phyloP scores from a whole-genome alignment of 2,797 vertebrate species.

The Morus bassanus region DNA sequence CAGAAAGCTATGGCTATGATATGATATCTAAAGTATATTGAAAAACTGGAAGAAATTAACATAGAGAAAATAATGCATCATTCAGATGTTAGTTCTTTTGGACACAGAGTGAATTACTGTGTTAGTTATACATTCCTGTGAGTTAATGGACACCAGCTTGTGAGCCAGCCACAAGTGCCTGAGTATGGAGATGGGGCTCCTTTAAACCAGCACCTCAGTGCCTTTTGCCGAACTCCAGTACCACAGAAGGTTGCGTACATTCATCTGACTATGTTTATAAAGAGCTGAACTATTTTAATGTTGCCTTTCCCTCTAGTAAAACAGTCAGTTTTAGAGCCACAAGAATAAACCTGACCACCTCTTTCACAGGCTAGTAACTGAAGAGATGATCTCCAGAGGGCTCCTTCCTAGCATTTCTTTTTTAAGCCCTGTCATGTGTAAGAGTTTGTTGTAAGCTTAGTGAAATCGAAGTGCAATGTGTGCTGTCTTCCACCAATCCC shows the following conservation, averaged over 20 bases:
- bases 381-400: neutral
- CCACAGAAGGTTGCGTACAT: neutral
- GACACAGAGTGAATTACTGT: neutral
- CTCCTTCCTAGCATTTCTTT: neutral
- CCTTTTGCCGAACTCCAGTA: neutral
- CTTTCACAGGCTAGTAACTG: neutral
- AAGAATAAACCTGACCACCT: neutral
- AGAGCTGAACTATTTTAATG: neutral
- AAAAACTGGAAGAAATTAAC: neutral
- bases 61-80: neutral
- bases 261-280: neutral
- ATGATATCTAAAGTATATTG: neutral
- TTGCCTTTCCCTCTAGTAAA: neutral
- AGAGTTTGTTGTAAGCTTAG: neutral
- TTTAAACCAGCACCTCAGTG: neutral
- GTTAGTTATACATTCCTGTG: neutral
- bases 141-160: neutral
- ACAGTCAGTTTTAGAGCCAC: neutral
- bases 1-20: neutral
- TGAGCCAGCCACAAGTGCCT: neutral
- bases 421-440: neutral
- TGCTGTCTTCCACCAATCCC: neutral
- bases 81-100: neutral
- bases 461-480: neutral
- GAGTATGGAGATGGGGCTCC: neutral